These are phyloP conservation scores for Formica exsecta DNA, from an alignment of 1,140 invertebrate species.

Conservation along the genomic window DNA sequence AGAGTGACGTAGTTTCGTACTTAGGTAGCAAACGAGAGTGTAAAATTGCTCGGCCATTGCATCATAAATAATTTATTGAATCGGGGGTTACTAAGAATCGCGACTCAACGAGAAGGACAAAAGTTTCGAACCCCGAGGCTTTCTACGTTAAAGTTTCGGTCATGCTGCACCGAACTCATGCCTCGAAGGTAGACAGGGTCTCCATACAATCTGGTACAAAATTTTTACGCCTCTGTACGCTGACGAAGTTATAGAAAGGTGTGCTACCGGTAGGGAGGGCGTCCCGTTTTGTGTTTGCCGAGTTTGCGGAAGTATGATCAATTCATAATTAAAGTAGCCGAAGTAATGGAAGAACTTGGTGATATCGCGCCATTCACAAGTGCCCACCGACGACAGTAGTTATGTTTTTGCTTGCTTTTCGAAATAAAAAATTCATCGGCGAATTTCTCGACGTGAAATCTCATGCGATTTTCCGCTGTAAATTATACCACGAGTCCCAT, in stretches of 20 bases:
- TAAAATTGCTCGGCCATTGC: constrained; percentile 59
- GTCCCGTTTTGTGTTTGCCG: constrained; percentile 64
- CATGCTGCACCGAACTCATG: constrained; percentile 51
- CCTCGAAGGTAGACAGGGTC: constrained; percentile 59
- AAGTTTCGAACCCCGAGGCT: constrained; percentile 71
- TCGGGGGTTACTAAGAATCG: constrained; percentile 70
- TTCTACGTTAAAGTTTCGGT: constrained; percentile 66
- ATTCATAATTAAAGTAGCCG: constrained; percentile 79
- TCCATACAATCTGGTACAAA: constrained; percentile 60
- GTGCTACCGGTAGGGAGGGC: constrained; percentile 33
- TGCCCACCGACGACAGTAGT: constrained; percentile 36
- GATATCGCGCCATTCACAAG: constrained; percentile 51
- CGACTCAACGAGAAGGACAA: constrained; percentile 62
- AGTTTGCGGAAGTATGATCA: constrained; percentile 79
- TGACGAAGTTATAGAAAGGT: constrained; percentile 56
- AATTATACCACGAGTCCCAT: constrained; percentile 20
- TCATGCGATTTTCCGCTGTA: constrained; percentile 43
- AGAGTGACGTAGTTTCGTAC: constrained; percentile 37
- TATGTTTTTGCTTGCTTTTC: constrained; percentile 52
- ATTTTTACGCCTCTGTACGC: constrained; percentile 71
- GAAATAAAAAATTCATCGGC: constrained; percentile 67
- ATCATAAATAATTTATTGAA: constrained; percentile 81
- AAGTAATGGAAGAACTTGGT: constrained; percentile 64
- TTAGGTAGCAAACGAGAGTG: constrained; percentile 42
- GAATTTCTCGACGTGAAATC: constrained; percentile 36